Conservation (phyloP, 2,113 vertebrate species). For the Cryptomyrus ogoouensis region DNA sequence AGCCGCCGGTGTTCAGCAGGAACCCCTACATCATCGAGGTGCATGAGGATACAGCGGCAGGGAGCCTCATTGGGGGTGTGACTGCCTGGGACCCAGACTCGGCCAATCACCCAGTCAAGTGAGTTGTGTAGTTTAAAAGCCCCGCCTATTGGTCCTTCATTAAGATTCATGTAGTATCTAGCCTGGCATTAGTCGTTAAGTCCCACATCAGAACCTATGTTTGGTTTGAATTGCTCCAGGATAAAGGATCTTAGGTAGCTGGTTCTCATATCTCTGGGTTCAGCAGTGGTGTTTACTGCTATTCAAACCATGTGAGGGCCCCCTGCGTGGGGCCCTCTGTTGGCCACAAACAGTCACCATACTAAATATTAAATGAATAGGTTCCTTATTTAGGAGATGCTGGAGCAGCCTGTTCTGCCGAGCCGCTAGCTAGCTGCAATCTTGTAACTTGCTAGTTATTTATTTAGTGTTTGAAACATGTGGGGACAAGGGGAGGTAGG, state of each 20-base stretch:
- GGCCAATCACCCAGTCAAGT: constrained; percentile 80
- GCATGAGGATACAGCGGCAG: constrained; percentile 83
- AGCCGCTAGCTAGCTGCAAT: background rate
- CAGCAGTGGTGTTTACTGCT: background rate
- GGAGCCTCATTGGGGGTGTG: constrained; percentile 81
- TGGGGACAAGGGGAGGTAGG: background rate
- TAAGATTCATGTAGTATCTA: background rate
- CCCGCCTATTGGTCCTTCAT: no score
- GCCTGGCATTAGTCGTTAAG: background rate
- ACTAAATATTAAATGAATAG: background rate
- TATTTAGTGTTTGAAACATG: background rate
- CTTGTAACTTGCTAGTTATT: background rate
- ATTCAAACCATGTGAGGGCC: background rate
- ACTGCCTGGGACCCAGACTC: constrained; percentile 82
- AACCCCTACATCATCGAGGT: constrained; percentile 85
- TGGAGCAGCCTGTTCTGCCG: background rate
- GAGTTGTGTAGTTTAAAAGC: constrained; percentile 38
- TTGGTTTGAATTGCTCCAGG: background rate
- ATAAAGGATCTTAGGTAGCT: background rate
- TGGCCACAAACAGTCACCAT: background rate
- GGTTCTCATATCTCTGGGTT: background rate
- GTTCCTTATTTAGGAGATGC: background rate
- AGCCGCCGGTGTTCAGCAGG: constrained; percentile 81
- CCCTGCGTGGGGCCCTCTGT: background rate
- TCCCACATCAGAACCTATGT: background rate